phyloP scores from a whole-genome alignment of 2,797 vertebrate species.

The Hydrolagus colliei region DNA sequence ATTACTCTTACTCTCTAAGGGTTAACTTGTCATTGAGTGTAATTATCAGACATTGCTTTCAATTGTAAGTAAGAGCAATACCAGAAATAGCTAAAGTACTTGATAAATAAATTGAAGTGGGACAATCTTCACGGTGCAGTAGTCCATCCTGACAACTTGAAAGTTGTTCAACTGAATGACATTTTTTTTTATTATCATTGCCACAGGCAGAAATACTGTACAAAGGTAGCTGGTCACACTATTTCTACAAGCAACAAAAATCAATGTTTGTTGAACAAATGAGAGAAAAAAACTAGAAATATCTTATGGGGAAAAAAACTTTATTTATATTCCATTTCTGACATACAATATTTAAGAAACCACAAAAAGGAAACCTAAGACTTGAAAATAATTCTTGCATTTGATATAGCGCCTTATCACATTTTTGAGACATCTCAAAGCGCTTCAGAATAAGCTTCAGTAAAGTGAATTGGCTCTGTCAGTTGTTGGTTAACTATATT shows the following conservation, averaged over 20 bases:
- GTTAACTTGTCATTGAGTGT: too few relatives aligned
- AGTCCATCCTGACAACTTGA: not conserved
- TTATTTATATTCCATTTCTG: not conserved
- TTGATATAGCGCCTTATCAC: too few relatives aligned
- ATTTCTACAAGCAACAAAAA: not conserved
- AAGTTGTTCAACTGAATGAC: not conserved
- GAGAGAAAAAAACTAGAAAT: not conserved
- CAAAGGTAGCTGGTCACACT: not conserved
- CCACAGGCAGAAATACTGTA: not conserved
- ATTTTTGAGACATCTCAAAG: too few relatives aligned
- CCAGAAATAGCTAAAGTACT: too few relatives aligned
- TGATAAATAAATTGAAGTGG: not conserved
- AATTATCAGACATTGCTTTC: too few relatives aligned
- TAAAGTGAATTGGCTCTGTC: too few relatives aligned
- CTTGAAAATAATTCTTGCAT: too few relatives aligned
- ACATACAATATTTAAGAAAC: conserved; percentile 16
- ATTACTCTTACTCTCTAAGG: too few relatives aligned
- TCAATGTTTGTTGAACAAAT: not conserved
- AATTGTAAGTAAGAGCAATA: too few relatives aligned
- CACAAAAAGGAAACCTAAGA: not conserved
- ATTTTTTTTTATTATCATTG: not conserved
- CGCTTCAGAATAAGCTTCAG: too few relatives aligned
- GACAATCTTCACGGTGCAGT: not conserved
- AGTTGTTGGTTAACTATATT: too few relatives aligned
- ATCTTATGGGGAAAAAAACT: too few relatives aligned